Evolutionary conservation across 2,113 vertebrate genomes (phyloP).

Genomic region (Smithornis capensis): DNA sequence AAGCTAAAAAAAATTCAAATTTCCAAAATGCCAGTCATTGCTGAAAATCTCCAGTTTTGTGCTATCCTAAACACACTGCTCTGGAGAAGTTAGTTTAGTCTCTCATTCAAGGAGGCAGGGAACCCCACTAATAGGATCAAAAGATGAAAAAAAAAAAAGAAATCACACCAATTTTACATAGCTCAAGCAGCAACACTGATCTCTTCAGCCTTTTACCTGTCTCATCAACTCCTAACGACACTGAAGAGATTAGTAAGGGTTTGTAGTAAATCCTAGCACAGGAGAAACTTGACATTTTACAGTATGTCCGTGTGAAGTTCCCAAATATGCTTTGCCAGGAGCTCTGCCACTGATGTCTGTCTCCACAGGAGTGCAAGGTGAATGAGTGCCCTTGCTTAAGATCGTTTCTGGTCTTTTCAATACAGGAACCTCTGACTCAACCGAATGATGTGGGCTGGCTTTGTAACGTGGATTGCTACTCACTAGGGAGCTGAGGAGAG

Average conservation of each 20-base stretch:
- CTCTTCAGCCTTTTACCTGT: slow-evolving; percentile 21
- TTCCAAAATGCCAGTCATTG: background rate
- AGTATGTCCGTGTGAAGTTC: background rate
- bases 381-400: slow-evolving; percentile 31
- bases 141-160: slow-evolving; percentile 26
- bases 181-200: background rate
- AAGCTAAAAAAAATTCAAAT: background rate
- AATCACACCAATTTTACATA: background rate
- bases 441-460: slow-evolving; percentile 22
- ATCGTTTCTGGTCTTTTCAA: slow-evolving; percentile 37
- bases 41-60: background rate
- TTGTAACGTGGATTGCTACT: background rate
- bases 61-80: background rate
- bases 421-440: slow-evolving; percentile 15
- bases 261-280: background rate
- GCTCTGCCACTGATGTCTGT: background rate
- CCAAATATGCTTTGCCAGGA: background rate
- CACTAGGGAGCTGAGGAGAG: slow-evolving; percentile 37
- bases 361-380: slow-evolving; percentile 21
- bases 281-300: slow-evolving; percentile 9
- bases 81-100: background rate
- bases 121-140: background rate
- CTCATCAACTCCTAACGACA: background rate
- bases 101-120: background rate
- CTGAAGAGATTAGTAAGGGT: background rate